These are phyloP conservation scores for Zapus hudsonius DNA, from an alignment of 2,113 vertebrate species.

Conservation along the genomic window DNA sequence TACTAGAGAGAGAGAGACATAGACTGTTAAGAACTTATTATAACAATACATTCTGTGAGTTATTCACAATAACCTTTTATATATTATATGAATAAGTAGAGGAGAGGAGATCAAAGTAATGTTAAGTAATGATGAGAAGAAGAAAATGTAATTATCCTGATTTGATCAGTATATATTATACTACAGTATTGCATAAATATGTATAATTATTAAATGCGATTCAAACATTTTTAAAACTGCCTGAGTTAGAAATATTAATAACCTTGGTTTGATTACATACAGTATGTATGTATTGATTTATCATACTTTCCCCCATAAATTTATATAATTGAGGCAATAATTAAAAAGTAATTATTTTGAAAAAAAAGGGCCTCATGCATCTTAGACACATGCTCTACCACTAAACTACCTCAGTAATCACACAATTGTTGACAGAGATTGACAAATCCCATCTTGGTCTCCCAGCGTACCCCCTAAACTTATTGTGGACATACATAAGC, in stretches of 20 bases:
- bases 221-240: neutral
- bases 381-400: neutral
- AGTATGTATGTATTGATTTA: neutral
- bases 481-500: neutral
- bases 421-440: neutral
- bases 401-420: neutral
- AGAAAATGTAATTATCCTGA: neutral
- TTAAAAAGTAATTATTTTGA: neutral
- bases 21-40: neutral
- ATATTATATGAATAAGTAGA: neutral
- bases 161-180: neutral
- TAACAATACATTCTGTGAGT: neutral
- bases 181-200: neutral
- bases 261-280: neutral
- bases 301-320: neutral
- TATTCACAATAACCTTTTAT: neutral
- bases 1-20: neutral
- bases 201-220: neutral
- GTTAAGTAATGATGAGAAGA: neutral
- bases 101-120: neutral
- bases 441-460: neutral
- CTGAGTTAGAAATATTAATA: neutral
- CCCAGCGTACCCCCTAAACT: neutral
- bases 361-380: no score
- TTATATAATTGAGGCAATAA: neutral